phyloP scores from a whole-genome alignment of 2,888 invertebrate species.

The Danaus chrysippus region DNA sequence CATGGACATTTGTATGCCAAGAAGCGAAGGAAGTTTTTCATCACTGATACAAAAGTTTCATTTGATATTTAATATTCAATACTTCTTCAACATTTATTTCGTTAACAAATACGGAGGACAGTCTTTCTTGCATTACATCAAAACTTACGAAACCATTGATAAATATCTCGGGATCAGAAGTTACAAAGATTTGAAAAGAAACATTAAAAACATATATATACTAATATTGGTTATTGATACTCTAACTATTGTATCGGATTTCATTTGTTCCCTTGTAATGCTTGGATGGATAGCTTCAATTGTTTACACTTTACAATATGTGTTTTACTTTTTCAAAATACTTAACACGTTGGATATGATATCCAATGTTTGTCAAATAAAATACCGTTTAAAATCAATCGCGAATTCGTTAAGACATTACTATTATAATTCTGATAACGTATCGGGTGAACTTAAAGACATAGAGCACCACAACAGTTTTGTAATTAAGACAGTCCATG shows the following conservation, averaged over 20 bases:
- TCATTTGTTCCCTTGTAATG: constrained; percentile 11
- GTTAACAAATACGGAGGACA: constrained; percentile 13
- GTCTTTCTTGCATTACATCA: constrained; percentile 12
- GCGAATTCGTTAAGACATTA: constrained; percentile 25
- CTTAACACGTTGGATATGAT: constrained; percentile 27
- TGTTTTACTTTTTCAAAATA: constrained; percentile 20
- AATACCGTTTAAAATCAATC: constrained; percentile 29
- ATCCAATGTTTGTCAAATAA: constrained; percentile 26
- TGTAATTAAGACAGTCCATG: not conserved
- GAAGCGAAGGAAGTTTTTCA: too few species aligned
- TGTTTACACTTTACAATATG: constrained; percentile 20
- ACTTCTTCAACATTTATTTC: constrained; percentile 10
- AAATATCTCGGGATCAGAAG: constrained; percentile 6
- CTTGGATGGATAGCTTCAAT: constrained; percentile 17
- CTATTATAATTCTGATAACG: constrained; percentile 11
- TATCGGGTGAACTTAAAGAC: constrained; percentile 13
- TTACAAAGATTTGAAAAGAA: constrained; percentile 11
- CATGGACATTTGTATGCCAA: not conserved
- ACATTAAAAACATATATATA: constrained; percentile 9
- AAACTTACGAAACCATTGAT: constrained; percentile 16
- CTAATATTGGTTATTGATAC: constrained; percentile 12
- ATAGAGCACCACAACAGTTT: constrained; percentile 7
- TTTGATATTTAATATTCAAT: constrained; percentile 9
- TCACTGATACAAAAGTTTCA: not conserved
- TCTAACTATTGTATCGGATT: constrained; percentile 15